These are phyloP conservation scores for Nerophis ophidion DNA, from an alignment of 2,113 vertebrate species.

Conservation along the genomic window DNA sequence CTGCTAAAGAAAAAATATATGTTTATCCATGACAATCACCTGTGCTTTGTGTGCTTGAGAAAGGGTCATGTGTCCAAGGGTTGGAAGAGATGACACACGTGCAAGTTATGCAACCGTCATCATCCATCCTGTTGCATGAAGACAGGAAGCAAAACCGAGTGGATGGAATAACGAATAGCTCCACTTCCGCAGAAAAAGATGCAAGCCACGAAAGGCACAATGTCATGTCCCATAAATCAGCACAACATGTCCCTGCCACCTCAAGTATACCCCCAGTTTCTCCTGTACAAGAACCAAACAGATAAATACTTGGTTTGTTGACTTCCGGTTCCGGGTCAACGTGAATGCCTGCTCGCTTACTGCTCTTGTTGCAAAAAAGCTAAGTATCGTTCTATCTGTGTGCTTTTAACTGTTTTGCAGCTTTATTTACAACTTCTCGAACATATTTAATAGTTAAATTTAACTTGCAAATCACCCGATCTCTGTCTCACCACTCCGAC, in stretches of 20 bases:
- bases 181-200: not conserved
- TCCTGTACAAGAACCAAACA: not conserved
- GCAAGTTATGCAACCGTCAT: not conserved
- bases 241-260: not conserved
- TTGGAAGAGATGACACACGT: not conserved
- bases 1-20: too few species aligned
- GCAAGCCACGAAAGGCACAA: not conserved
- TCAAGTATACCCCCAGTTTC: too few species aligned
- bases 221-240: not conserved
- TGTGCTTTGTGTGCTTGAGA: slow-evolving; percentile 13
- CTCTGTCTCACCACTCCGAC: too few species aligned
- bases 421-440: too few species aligned
- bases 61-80: not conserved
- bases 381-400: too few species aligned
- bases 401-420: too few species aligned
- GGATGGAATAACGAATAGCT: not conserved
- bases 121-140: slow-evolving; percentile 11
- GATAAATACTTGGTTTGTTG: slow-evolving; percentile 7
- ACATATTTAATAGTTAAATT: too few species aligned
- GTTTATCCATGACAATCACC: slow-evolving; percentile 10
- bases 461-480: too few species aligned
- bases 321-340: too few species aligned
- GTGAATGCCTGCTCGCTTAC: too few species aligned
- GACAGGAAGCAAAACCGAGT: not conserved
- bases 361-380: too few species aligned